Base-by-base conservation (phyloP, 2,797 vertebrate genomes). In the Oceanodroma leucorhoa region DNA sequence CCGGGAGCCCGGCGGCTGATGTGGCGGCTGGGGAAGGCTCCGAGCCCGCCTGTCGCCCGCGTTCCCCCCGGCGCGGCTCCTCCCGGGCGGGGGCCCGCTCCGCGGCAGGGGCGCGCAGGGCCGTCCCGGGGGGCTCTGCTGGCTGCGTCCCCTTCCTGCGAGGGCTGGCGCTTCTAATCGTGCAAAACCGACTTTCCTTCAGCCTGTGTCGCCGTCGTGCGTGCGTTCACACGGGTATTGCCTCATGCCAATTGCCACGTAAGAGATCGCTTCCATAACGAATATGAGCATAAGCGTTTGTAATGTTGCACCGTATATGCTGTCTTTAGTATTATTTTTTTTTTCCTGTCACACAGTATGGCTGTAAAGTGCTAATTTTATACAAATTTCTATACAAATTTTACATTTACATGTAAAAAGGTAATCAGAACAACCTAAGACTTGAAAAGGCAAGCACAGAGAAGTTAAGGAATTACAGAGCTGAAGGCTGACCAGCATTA, bases 301-400 rank as follows among this genome's bases (percentile, higher is more conserved):
- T 4, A 0, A 0, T 0, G n/a, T 41, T 24, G 50, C 38, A 11
- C 10, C 17, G 17, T 9, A 0, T 11, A 0, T 1, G 14, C 64
- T 9, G 65, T 10, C 16, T n/a, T 5, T 5, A 5, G 20, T 22
- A 3, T 17, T 45, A 4, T 11, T 9, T 3, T 16, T 6, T 18
- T 15, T 6, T 14, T 30, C 1, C 9, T 34, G 45, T 24, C 60
- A 8, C 22, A 2, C 38, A 0, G 4, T 29, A 2, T 23, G 73
- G 22, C 48, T 18, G 22, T 26, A 5, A 60, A 69, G 23, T 5
- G 46, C 9, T 24, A 2, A 2, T 26, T 43, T 40, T 18, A 1
- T n/a, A 24, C 22, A 23, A 11, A 21, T 50, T 26, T 41, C 45
- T 20, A 1, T 32, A 24, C 20, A 21, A 11, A 21, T 50, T 17